Percentiles rank a stretch among this genome's conserved stretches.
Evolutionary conservation across 2,797 vertebrate species (phyloP).

Genomic region (Sebastiscus tertius): DNA sequence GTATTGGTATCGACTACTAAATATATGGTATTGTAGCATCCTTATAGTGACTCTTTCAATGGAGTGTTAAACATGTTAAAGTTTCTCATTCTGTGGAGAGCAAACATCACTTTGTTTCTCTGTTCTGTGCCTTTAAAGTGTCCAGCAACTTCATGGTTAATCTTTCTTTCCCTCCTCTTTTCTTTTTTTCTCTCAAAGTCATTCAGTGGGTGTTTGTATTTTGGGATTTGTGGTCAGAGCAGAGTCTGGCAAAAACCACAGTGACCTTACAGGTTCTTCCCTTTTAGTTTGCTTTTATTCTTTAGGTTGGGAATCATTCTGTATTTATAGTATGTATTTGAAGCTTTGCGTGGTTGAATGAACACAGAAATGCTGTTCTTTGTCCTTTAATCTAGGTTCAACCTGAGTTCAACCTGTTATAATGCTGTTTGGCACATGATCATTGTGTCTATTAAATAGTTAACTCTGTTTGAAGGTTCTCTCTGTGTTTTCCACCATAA

Average conservation of each 20-base stretch:
- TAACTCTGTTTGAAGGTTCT: slow-evolving; percentile 19
- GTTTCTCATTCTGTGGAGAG: not conserved
- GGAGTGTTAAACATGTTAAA: not conserved
- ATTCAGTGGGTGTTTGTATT: slow-evolving; percentile 21
- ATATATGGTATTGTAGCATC: too few relatives aligned
- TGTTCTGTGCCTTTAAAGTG: not conserved
- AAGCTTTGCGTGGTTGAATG: not conserved
- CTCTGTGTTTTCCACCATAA: slow-evolving; percentile 11
- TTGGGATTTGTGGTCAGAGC: slow-evolving; percentile 3
- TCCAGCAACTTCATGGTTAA: not conserved
- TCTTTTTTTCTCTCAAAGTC: not conserved
- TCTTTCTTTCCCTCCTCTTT: not conserved
- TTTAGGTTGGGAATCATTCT: slow-evolving; percentile 19
- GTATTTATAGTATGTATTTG: not conserved
- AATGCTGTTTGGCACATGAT: not conserved
- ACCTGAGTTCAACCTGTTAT: slow-evolving; percentile 1
- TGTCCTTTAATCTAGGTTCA: slow-evolving; percentile 3
- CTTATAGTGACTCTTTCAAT: not conserved
- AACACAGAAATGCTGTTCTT: not conserved
- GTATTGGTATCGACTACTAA: too few relatives aligned
- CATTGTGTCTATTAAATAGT: slow-evolving; percentile 26
- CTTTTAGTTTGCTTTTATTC: slow-evolving; percentile 8
- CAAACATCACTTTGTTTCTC: not conserved
- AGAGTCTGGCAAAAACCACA: slow-evolving; percentile 6
- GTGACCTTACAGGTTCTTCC: not conserved